These are phyloP conservation scores for Euspilapteryx auroguttella DNA, from an alignment of 2,888 invertebrate species.

Conservation along the genomic window DNA sequence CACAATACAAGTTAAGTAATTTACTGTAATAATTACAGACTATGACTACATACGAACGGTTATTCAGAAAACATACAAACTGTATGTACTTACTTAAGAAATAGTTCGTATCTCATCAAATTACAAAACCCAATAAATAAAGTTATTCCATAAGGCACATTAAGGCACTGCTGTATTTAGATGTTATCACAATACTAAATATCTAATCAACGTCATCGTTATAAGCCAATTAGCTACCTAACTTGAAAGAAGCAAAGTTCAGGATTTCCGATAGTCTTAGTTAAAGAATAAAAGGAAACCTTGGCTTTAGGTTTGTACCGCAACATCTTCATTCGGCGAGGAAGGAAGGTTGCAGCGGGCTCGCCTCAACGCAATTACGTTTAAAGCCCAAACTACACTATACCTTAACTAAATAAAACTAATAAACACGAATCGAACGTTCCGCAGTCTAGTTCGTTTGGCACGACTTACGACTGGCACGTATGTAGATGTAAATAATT, in stretches of 20 bases:
- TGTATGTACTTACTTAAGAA: too few species aligned
- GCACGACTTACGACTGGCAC: too few species aligned
- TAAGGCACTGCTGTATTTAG: constrained; percentile 57
- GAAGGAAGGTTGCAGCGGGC: constrained; percentile 46
- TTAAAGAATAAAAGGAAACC: constrained; percentile 41
- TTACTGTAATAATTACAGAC: constrained; percentile 34
- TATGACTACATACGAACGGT: constrained; percentile 10
- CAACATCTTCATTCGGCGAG: constrained; percentile 32
- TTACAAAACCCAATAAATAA: constrained; percentile 49
- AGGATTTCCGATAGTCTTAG: constrained; percentile 46
- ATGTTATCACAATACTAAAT: constrained; percentile 56
- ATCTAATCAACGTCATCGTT: constrained; percentile 11
- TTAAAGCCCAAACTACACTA: too few species aligned
- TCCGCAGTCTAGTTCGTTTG: too few species aligned
- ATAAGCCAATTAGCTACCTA: constrained; percentile 5
- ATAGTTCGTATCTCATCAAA: too few species aligned
- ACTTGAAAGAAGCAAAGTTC: constrained; percentile 12
- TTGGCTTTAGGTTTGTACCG: constrained; percentile 22
- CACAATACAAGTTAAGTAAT: constrained; percentile 35
- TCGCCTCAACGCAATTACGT: too few species aligned
- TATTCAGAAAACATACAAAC: too few species aligned
- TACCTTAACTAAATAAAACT: constrained; percentile 1
- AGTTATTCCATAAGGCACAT: constrained; percentile 46
- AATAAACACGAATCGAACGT: too few species aligned
- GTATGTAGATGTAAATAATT: too few species aligned